Conservation (phyloP, 2,888 invertebrate species). For the Salticus scenicus region DNA sequence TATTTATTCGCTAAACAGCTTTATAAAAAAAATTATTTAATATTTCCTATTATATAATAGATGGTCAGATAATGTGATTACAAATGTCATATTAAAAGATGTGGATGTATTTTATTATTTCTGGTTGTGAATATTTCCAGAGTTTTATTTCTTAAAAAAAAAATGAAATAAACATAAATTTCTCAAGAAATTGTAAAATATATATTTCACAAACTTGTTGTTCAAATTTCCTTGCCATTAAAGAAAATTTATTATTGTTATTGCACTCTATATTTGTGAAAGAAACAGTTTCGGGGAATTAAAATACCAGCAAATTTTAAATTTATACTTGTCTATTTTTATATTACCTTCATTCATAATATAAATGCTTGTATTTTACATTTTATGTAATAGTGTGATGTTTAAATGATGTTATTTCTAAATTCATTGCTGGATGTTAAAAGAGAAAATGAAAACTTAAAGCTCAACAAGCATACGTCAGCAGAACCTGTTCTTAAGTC, state of each 20-base stretch:
- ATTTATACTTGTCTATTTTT: too few relatives aligned
- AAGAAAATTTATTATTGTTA: constrained; percentile 5
- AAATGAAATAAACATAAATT: not conserved
- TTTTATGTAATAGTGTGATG: too few relatives aligned
- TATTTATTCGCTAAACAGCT: too few relatives aligned
- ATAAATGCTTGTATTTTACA: too few relatives aligned
- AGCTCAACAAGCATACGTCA: too few relatives aligned
- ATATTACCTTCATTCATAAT: too few relatives aligned
- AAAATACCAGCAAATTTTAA: not conserved
- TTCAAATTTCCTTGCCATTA: not conserved
- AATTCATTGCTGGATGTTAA: too few relatives aligned
- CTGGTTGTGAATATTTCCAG: not conserved
- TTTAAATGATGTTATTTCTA: too few relatives aligned
- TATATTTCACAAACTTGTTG: not conserved
- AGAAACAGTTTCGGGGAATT: not conserved
- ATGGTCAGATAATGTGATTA: not conserved
- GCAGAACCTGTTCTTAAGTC: too few relatives aligned
- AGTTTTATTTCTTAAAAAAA: not conserved
- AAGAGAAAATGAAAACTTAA: too few relatives aligned
- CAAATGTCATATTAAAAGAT: not conserved
- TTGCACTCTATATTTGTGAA: not conserved
- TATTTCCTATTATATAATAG: not conserved
- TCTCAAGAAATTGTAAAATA: not conserved
- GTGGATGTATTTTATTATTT: constrained; percentile 4
- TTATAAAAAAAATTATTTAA: too few relatives aligned